phyloP scores from a whole-genome alignment of 2,888 invertebrate species.

The Drosophila sordidula region DNA sequence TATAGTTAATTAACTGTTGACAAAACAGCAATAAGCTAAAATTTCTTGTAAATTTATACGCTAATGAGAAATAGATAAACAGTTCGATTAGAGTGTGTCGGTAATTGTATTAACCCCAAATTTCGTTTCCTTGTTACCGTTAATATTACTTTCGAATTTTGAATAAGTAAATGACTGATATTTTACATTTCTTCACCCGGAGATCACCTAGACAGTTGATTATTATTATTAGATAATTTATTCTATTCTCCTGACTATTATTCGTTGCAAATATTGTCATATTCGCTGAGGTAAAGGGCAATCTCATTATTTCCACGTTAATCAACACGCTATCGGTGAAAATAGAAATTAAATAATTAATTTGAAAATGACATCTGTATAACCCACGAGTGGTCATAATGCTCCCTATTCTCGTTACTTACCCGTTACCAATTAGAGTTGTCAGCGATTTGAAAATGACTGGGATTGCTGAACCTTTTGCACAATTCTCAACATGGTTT shows the following conservation, averaged over 20 bases:
- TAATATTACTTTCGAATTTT: too few relatives aligned
- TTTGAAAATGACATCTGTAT: neutral
- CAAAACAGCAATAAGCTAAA: constrained; percentile 45
- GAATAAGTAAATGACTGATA: too few relatives aligned
- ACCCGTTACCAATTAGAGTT: constrained; percentile 35
- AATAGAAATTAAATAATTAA: neutral
- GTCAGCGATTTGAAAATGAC: constrained; percentile 26
- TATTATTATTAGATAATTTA: neutral
- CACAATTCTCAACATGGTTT: constrained; percentile 57
- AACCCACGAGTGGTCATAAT: neutral
- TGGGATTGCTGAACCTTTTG: constrained; percentile 7
- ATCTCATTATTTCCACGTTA: too few relatives aligned
- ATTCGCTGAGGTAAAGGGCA: too few relatives aligned
- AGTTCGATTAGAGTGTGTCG: neutral
- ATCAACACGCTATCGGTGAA: too few relatives aligned
- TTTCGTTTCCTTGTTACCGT: too few relatives aligned
- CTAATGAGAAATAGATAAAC: constrained; percentile 12
- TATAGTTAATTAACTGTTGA: constrained; percentile 52
- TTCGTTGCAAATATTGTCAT: too few relatives aligned
- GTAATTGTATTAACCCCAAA: neutral
- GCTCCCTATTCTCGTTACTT: neutral
- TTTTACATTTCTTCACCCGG: too few relatives aligned
- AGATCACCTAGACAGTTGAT: too few relatives aligned
- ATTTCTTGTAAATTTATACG: constrained; percentile 19
- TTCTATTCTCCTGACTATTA: neutral